Conservation (phyloP, 2,888 invertebrate genomes). For the Amblyjoppa proteus region DNA sequence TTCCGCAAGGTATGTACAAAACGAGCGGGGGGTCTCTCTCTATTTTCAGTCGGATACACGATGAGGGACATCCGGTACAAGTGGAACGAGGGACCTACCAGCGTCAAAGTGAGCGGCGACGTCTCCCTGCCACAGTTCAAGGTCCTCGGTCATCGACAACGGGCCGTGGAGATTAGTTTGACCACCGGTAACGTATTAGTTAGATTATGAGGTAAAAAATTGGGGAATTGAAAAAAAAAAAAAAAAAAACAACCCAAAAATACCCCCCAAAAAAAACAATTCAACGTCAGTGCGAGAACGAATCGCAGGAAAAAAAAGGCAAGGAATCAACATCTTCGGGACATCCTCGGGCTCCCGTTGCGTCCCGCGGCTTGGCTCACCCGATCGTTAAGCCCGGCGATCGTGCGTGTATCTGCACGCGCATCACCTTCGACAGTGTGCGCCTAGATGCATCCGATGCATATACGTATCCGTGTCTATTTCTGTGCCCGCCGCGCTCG, state of each 20-base stretch:
- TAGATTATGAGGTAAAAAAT: constrained; percentile 70
- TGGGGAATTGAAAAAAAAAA: constrained; percentile 35
- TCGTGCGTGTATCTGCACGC: constrained; percentile 5
- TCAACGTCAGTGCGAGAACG: constrained; percentile 16
- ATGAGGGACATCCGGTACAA: constrained; percentile 99
- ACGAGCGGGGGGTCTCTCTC: constrained; percentile 84
- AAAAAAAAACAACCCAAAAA: constrained; percentile 44
- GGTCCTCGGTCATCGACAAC: constrained; percentile 98
- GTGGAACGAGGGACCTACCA: constrained; percentile 98
- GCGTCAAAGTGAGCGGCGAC: constrained; percentile 97
- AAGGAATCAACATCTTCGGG: constrained; percentile 7
- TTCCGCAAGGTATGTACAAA: constrained; percentile 83
- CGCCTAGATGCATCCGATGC: constrained; percentile 4
- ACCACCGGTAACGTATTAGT: constrained; percentile 93
- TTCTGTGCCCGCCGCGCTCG: constrained; percentile 22
- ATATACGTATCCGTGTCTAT: constrained; percentile 6
- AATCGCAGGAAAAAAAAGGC: constrained; percentile 29
- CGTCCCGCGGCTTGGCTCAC: neutral
- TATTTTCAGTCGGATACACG: constrained; percentile 96
- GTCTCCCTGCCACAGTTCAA: constrained; percentile 99
- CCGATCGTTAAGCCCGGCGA: constrained; percentile 18
- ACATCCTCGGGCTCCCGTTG: neutral
- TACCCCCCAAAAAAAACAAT: constrained; percentile 6
- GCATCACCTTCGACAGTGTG: neutral
- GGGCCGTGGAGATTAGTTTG: constrained; percentile 98